Conservation (phyloP, 2,888 invertebrate species). For the Rhaphigaster nebulosa region DNA sequence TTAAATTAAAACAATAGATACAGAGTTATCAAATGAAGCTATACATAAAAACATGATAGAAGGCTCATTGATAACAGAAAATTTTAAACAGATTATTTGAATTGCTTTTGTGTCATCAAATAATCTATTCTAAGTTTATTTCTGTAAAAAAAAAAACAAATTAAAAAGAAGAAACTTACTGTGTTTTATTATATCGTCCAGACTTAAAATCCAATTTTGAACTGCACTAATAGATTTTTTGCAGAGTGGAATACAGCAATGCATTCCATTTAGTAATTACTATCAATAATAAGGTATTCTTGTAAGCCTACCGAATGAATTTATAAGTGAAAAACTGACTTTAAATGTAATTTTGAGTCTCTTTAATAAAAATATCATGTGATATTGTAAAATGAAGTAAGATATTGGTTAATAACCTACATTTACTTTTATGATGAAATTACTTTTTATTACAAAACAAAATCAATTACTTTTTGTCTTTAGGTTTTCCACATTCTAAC, state of each 20-base stretch:
- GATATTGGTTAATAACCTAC: not conserved
- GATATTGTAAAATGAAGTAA: not conserved
- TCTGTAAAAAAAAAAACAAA: not conserved
- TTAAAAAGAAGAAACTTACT: not conserved
- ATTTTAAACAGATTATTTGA: not conserved
- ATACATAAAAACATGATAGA: not conserved
- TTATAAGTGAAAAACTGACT: not conserved
- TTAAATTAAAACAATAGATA: no score
- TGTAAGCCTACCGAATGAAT: not conserved
- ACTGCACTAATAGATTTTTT: not conserved
- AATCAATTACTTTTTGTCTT: not conserved
- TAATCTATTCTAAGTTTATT: not conserved
- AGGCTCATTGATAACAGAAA: not conserved
- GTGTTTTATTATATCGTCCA: not conserved
- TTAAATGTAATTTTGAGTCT: not conserved
- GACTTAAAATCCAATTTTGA: not conserved
- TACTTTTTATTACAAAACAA: not conserved
- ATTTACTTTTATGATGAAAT: not conserved
- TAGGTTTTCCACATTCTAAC: not conserved
- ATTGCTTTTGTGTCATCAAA: not conserved
- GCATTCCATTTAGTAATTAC: not conserved
- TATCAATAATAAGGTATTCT: not conserved
- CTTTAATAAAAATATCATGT: slow-evolving; percentile 7
- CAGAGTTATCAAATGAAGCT: not conserved
- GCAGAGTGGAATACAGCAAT: not conserved